A percentile compares a stretch with the other conserved stretches of the same genome.
Conservation (phyloP, 1,140 invertebrate species). For the Matsumurasca onukii region DNA sequence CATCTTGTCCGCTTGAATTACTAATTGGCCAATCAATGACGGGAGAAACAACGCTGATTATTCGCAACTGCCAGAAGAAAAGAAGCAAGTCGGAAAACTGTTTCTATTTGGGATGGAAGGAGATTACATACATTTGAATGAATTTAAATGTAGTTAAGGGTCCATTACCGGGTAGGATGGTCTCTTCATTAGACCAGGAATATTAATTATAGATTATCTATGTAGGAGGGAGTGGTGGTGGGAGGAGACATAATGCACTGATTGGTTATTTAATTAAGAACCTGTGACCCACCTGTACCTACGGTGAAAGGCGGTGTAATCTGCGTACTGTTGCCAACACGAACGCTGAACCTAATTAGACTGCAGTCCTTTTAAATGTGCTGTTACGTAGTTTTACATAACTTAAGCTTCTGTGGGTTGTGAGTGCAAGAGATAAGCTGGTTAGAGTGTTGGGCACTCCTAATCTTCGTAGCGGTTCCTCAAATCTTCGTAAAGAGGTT, state of each 20-base stretch:
- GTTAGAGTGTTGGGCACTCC: no score
- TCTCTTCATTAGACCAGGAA: no score
- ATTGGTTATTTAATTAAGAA: constrained; percentile 1
- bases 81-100: constrained; percentile 8
- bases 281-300: constrained; percentile 11
- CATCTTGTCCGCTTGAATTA: not conserved
- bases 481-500: no score
- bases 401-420: no score
- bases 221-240: no score
- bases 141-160: constrained; percentile 9
- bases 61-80: not conserved
- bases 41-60: not conserved
- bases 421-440: no score
- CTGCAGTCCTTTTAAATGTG: no score
- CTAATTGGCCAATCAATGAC: not conserved
- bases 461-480: no score
- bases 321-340: no score
- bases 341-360: no score
- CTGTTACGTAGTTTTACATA: no score
- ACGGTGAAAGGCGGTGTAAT: no score
- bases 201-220: constrained; percentile 12
- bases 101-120: constrained; percentile 7
- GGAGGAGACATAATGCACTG: not conserved
- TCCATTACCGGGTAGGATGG: constrained; percentile 6
- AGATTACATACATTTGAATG: constrained; percentile 16